Evolutionary conservation across 2,888 invertebrate genomes (phyloP).

Genomic region (Tetramorium bicarinatum): DNA sequence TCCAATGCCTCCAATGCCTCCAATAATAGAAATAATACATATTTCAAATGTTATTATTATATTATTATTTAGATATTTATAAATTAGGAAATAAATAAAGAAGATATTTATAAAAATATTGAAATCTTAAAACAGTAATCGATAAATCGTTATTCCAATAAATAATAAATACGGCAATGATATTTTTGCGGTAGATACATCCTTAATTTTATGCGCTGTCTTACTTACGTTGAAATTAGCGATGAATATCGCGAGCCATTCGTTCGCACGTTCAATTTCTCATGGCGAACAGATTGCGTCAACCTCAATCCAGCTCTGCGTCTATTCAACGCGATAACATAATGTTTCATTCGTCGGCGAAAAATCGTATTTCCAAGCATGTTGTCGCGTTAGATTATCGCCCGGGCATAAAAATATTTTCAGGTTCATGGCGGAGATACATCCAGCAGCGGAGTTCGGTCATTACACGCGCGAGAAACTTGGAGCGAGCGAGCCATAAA

Average conservation of each 20-base stretch:
- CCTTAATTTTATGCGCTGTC: background rate
- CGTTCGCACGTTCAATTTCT: constrained; percentile 15
- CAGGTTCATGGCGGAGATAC: background rate
- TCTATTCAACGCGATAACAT: constrained; percentile 7
- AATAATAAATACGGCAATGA: no score
- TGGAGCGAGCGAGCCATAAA: constrained; percentile 25
- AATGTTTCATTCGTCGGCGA: constrained; percentile 37
- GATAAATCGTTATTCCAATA: background rate
- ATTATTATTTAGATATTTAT: background rate
- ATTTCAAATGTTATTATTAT: background rate
- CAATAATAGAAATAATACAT: background rate
- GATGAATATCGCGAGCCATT: background rate
- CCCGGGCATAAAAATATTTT: constrained; percentile 34
- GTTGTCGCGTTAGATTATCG: constrained; percentile 21
- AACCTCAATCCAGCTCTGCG: constrained; percentile 18
- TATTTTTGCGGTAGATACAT: background rate
- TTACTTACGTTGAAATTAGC: constrained; percentile 7
- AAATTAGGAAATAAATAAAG: background rate
- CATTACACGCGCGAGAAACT: constrained; percentile 42
- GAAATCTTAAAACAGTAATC: background rate
- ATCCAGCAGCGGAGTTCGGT: background rate
- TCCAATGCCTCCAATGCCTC: background rate
- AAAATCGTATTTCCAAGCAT: background rate
- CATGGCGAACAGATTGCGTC: background rate
- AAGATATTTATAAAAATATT: background rate